Evolutionary conservation across 2,888 invertebrate species (phyloP), one percentile per base, ranked within the genome.

Genomic region (Diplazon laetatorius): DNA sequence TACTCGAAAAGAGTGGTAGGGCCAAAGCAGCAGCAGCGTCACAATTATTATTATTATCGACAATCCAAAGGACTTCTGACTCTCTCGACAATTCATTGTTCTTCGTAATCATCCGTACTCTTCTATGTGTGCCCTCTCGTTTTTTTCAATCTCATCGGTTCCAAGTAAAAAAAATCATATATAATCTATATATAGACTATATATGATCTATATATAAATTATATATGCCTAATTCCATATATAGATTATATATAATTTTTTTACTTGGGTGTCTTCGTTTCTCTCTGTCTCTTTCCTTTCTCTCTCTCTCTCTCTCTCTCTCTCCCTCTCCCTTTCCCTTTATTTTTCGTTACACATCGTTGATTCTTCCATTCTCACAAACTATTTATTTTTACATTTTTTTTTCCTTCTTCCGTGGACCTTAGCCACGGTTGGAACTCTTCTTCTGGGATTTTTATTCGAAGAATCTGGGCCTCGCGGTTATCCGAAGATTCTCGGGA

Each of bases 21-120:
- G 16, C 16, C 22, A 35, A 69, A 42, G 30, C 57, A 52, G 20
- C 42, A 55, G 63, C 48, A 63, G 60, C 46, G 52, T 46, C 37
- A 70, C 35, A 55, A 65, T 75, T 68, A 66, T 75, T 68, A 76
- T 79, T 79, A 72, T 76, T 72, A 76, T 79, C 62, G 76, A 50
- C 63, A 44, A 72, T 76, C 50, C 63, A 63, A 50, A n/a, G 63
- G 8, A 35, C 44, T 39, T 10, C 39, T 46, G 22, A 20, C 39
- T 1, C 30, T 16, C 55, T 57, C 35, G 35, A 22, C 30, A 62
- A 50, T 50, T 76, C 71, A 76, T 79, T 69, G 68, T 76, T 75
- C 71, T 68, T 76, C 66, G 48, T 80, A 80, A 65, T 79, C 77
- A 55, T 73, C 66, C 65, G 59, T 66, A 20, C 69, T 30, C 42